These are phyloP conservation scores for Limenitis camilla DNA, from an alignment of 2,888 invertebrate species.

Conservation along the genomic window DNA sequence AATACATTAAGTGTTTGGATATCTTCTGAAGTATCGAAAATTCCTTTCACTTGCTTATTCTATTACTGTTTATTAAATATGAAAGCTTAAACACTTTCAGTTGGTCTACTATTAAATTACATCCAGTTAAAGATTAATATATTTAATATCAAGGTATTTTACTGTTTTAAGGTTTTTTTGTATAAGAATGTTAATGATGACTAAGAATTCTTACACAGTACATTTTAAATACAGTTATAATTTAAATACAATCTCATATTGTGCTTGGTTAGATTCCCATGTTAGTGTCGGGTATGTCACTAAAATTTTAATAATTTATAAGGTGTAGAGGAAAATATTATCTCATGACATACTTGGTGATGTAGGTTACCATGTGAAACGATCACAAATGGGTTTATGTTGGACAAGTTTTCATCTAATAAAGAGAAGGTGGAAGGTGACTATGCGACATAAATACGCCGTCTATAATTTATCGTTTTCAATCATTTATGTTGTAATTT, in stretches of 20 bases:
- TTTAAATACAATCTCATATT: neutral
- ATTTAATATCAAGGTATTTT: constrained; percentile 11
- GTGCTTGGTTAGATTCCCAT: constrained; percentile 11
- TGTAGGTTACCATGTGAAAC: constrained; percentile 6
- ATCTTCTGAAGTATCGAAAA: no score
- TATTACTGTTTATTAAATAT: constrained; percentile 7
- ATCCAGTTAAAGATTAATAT: constrained; percentile 10
- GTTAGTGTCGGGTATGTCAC: neutral
- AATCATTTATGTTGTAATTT: neutral
- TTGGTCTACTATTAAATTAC: constrained; percentile 16
- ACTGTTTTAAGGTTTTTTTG: neutral
- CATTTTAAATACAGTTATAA: neutral
- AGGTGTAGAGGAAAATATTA: constrained; percentile 4
- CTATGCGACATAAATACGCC: neutral
- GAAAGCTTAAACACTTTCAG: constrained; percentile 17
- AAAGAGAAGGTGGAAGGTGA: neutral
- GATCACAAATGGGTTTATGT: constrained; percentile 5
- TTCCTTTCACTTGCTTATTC: no score
- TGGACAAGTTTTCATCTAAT: neutral
- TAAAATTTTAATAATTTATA: constrained; percentile 5
- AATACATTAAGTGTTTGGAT: no score
- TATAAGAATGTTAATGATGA: no score
- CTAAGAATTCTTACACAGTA: no score
- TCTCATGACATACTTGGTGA: constrained; percentile 12
- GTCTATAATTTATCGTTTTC: neutral